Base-by-base conservation (phyloP, 2,888 invertebrate genomes). In the Dascillus cervinus region DNA sequence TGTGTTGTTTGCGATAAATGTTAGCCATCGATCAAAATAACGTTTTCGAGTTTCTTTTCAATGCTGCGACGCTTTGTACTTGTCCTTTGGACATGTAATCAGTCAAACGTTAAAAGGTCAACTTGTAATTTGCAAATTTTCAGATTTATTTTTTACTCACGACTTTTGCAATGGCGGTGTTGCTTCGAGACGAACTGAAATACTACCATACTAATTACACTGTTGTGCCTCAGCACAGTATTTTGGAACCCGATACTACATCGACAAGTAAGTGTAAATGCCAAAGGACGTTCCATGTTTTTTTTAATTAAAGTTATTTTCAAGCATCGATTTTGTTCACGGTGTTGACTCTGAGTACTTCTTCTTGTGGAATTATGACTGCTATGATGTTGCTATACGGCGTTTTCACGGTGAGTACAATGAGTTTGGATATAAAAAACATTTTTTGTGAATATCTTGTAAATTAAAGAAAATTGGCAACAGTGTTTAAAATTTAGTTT, bases 321-420 rank as follows among this genome's bases (percentile, higher is more conserved):
- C 74, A 17, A 85, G 85, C 75, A n/a, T 79, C 83, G 13, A 75
- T 84, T 50, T 70, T 74, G 37, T 75, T 85, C 60, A 78, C 80
- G 60, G 72, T 82, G 39, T 70, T 75, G 12, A 67, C 82, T 34
- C 66, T 84, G 49, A 69, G 71, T 15, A 79, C 79, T 59, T 81
- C 84, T 27, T 67, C 75, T 3, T 64, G 75, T 43, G 84, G 86
- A 3, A 70, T 84, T 26, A 41, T 83, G 13, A 71, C 82, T 8
- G 81, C 82, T 27, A 51, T 77, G 4, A 57, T 84, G 22, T 68
- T 86, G 30, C 66, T 83, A 28, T 62, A 76, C 34, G 86, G 84
- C 43, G 69, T 87, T 22, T 74, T 75, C 44, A 77, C 74, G 73
- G 86, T 85, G 67, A 69, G 66, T 54, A 26, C 3, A n/a, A n/a